These are phyloP conservation scores for Ascaphus truei DNA, from an alignment of 2,113 vertebrate species.

Conservation along the genomic window DNA sequence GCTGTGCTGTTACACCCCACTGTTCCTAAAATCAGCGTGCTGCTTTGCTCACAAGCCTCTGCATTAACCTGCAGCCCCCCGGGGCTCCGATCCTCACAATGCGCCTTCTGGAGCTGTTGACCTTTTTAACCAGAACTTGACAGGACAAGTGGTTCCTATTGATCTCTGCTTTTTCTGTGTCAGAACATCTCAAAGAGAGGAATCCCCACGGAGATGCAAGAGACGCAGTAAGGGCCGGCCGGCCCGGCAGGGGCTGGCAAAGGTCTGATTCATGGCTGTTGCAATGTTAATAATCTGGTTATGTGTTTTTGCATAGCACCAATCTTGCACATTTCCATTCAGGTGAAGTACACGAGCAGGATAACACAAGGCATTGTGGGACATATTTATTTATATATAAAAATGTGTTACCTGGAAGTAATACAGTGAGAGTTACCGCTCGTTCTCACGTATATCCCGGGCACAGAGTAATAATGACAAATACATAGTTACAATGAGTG, in stretches of 20 bases:
- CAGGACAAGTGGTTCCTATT: conserved; percentile 35
- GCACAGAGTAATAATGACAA: too few species aligned
- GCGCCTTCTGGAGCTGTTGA: conserved; percentile 32
- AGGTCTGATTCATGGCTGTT: background rate
- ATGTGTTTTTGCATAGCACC: too few species aligned
- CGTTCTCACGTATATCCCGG: too few species aligned
- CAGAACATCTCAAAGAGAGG: conserved; percentile 7
- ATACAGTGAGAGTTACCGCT: too few species aligned
- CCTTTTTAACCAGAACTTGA: conserved; percentile 33
- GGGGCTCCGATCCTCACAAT: conserved; percentile 13
- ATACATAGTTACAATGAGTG: too few species aligned
- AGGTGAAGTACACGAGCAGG: too few species aligned
- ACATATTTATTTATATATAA: too few species aligned
- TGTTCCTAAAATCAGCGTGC: conserved; percentile 21
- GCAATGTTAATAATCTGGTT: background rate
- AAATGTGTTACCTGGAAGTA: too few species aligned
- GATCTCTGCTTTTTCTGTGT: conserved; percentile 17
- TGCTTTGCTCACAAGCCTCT: conserved; percentile 4
- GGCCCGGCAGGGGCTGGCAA: background rate
- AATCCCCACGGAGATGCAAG: background rate
- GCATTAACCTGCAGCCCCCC: conserved; percentile 20
- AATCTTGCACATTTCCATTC: too few species aligned
- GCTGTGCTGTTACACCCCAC: conserved; percentile 3
- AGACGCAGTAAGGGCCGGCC: conserved; percentile 20
- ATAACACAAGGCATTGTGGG: too few species aligned